Evolutionary conservation across 92 coral and sea anemone genomes (phyloP), one percentile per base, ranked within the genome.

Genomic region (Epizoanthus fatuus): DNA sequence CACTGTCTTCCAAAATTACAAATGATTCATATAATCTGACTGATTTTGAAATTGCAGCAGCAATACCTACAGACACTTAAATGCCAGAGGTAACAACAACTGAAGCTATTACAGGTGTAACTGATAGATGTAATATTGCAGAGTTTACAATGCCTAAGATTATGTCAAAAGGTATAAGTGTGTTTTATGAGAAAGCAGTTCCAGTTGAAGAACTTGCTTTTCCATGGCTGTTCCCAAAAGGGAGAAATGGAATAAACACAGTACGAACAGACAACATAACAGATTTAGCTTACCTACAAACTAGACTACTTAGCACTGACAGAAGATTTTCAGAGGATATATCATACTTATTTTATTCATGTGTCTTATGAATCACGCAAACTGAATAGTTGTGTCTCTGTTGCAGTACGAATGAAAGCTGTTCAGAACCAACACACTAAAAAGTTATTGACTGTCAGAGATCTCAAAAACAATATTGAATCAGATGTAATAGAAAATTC

Each of bases 151-250:
- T 1, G 8, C 22, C 65, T 19, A 37, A 37, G 63, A 0, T 8
- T 68, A 63, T 60, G 22, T 63, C 63, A 81, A 38, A 74, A 67
- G 64, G 53, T 51, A 75, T 84, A 6, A 77, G 64, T 75, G 66
- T 76, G 15, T 65, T 86, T 75, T 75, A 84, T 54, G 16, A 86
- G 9, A 86, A 60, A 77, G n/a, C 84, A 63, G 67, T 77, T 73
- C 91, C 91, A 49, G 7, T 87, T 44, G 87, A 87, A 81, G 87
- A 87, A 62, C 73, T 87, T n/a, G 91, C 87, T 20, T 87, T 87
- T 68, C 87, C 91, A 47, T 87, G 91, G 91, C 69, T 87, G 55
- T 87, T 87, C 51, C 87, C 87, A 37, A 29, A 60, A 69, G 91
- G 91, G 3, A 42, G 16, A 57, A 87, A 87, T 72, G 83, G 91